phyloP scores from a whole-genome alignment of 2,888 invertebrate species.

The Pegoplata infirma region DNA sequence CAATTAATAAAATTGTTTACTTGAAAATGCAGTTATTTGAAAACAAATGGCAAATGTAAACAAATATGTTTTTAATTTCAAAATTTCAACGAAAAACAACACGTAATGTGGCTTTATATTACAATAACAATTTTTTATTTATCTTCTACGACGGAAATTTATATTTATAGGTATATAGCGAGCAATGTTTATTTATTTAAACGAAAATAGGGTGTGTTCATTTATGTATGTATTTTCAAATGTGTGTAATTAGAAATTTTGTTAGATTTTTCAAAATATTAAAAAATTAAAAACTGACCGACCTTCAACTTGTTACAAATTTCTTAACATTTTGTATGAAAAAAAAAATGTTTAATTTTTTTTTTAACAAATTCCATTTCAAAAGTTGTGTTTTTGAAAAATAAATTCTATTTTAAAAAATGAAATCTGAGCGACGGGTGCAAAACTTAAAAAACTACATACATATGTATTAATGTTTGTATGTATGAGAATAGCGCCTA shows the following conservation, averaged over 20 bases:
- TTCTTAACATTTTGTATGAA: neutral
- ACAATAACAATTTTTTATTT: neutral
- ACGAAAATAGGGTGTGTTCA: neutral
- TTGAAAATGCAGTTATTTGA: neutral
- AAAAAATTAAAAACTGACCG: constrained; percentile 18
- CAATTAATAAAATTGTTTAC: neutral
- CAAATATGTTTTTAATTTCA: neutral
- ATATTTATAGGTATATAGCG: no score
- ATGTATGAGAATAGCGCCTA: constrained; percentile 8
- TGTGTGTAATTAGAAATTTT: no score
- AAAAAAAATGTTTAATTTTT: constrained; percentile 9
- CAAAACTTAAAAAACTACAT: constrained; percentile 11
- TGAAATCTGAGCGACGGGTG: constrained; percentile 9
- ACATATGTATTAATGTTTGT: no score
- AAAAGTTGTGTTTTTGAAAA: constrained; percentile 27
- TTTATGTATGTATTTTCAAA: no score
- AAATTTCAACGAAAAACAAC: neutral
- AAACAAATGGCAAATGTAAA: neutral
- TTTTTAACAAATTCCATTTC: constrained; percentile 20
- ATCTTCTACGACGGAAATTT: neutral
- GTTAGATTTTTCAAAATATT: neutral
- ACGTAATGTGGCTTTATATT: neutral
- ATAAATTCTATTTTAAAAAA: constrained; percentile 2
- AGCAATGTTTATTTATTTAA: neutral
- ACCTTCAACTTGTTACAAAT: constrained; percentile 51